Percentiles rank a stretch among this genome's conserved stretches.
Conservation (phyloP, 2,888 invertebrate species). For the Cyclophora albipunctata region DNA sequence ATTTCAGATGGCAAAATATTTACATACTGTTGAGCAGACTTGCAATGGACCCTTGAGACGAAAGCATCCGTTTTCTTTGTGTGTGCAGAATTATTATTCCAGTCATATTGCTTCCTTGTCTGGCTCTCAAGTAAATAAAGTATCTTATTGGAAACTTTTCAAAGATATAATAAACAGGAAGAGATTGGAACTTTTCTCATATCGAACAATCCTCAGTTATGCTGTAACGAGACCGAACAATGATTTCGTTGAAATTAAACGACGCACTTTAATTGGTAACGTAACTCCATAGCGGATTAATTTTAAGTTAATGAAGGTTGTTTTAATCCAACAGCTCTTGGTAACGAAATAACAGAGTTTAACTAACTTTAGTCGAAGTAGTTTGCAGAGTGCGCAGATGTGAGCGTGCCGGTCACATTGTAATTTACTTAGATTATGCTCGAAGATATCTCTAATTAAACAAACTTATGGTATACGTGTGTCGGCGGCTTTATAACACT, state of each 20-base stretch:
- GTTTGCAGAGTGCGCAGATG: constrained; percentile 11
- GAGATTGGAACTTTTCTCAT: too few relatives aligned
- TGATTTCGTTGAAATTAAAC: constrained; percentile 2
- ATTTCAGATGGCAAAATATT: too few relatives aligned
- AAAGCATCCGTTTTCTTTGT: too few relatives aligned
- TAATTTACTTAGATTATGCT: constrained; percentile 14
- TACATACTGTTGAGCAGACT: too few relatives aligned
- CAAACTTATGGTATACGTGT: not conserved
- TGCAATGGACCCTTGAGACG: too few relatives aligned
- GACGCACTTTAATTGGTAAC: not conserved
- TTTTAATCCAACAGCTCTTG: constrained; percentile 9
- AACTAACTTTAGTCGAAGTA: constrained; percentile 12
- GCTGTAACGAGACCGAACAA: not conserved
- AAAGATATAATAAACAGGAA: too few relatives aligned
- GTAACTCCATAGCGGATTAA: not conserved
- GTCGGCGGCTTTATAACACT: too few relatives aligned
- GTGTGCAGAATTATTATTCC: too few relatives aligned
- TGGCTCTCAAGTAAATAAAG: too few relatives aligned
- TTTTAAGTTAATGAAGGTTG: constrained; percentile 7
- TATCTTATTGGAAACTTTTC: too few relatives aligned
- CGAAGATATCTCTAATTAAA: constrained; percentile 13
- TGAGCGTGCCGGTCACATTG: constrained; percentile 11
- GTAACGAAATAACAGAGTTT: constrained; percentile 15
- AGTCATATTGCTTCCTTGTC: too few relatives aligned
- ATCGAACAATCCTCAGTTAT: too few relatives aligned